Evolutionary conservation across 1,140 invertebrate species (phyloP).

Genomic region (Battus philenor): DNA sequence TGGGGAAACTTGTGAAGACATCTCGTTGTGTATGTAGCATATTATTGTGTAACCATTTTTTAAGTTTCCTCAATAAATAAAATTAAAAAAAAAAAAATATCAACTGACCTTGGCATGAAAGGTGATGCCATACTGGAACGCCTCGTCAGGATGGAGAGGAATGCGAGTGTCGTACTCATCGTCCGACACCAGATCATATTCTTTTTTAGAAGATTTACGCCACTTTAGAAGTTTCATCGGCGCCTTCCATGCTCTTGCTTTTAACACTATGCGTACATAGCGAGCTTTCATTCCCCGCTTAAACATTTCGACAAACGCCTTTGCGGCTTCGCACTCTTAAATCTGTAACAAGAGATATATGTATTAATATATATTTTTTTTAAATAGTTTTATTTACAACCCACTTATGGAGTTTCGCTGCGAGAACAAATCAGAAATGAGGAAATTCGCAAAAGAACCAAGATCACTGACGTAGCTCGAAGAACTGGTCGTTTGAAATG

Average conservation of each 20-base stretch:
- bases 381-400: no score
- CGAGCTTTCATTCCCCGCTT: slow-evolving; percentile 42
- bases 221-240: slow-evolving; percentile 65
- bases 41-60: no score
- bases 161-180: slow-evolving; percentile 96
- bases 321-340: background rate
- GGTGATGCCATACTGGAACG: slow-evolving; percentile 96
- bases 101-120: slow-evolving; percentile 95
- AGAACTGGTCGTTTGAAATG: no score
- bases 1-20: no score
- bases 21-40: no score
- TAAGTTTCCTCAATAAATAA: no score
- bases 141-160: slow-evolving; percentile 95
- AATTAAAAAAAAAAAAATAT: background rate
- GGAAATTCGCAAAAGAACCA: no score
- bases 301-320: slow-evolving; percentile 47
- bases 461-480: no score
- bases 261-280: slow-evolving; percentile 50
- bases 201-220: slow-evolving; percentile 86
- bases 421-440: no score
- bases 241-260: slow-evolving; percentile 44
- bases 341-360: no score
- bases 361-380: no score
- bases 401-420: no score
- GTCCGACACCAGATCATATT: slow-evolving; percentile 95